Base-by-base conservation (phyloP, 2,113 vertebrate genomes). In the Nerophis ophidion region DNA sequence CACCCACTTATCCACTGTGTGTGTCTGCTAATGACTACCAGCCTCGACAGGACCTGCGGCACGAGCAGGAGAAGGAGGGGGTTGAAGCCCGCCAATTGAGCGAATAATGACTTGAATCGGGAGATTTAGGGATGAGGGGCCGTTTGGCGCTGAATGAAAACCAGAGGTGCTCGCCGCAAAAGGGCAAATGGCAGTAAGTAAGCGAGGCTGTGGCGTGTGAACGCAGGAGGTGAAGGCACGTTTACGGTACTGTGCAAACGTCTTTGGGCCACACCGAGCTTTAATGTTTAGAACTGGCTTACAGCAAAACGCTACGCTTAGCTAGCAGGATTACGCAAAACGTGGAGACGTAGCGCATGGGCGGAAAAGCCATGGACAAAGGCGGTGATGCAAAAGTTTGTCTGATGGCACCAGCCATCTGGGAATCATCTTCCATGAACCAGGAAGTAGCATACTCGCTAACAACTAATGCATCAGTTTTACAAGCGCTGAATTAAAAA, bases 91-190 rank as follows among this genome's bases (percentile, higher is more conserved):
- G 76, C 82, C 88, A 91, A 90, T 90, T 88, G 87, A 88, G 90
- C 90, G 81, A 90, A 91, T 90, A 90, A 91, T 87, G 85, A 88
- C 83, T 84, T 88, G 81, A 90, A 91, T 90, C 88, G 88, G 82
- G 85, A 90, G 88, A 91, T 89, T 89, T 86, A 75, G 80, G 79
- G 79, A 74, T 63, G 77, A 83, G 61, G 63, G 61, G 53, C 61
- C 50, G 66, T 79, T 77, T 82, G 81, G 70, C 68, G 51, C 66
- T 52, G 80, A 89, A 90, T 89, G 85, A 87, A 89, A 91, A 89
- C 88, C 88, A 91, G 90, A 89, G 87, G 82, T 85, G 80, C 78
- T 82, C 60, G 69, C 83, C 76, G 60, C 85, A 46, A 60, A 26
- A 57, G 74, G 68, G 53, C 70, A 44, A 58, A 66, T 17, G 38